Evolutionary conservation across 2,113 vertebrate genomes (phyloP), one percentile per base, ranked within the genome.

Genomic region (Thunnus maccoyii): DNA sequence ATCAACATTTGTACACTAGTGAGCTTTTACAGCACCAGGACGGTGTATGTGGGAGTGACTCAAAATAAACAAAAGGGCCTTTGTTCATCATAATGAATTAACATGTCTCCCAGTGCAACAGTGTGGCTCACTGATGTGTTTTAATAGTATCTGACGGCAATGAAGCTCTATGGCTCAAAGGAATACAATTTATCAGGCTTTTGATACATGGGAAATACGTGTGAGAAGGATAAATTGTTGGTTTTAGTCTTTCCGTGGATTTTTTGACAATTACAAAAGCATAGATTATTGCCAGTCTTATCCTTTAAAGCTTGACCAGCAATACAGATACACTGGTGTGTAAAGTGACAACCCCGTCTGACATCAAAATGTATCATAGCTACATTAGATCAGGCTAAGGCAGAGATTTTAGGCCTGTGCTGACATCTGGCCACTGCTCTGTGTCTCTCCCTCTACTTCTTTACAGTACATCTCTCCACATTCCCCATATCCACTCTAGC

Each of bases 401-500:
- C 15, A 57, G 16, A 60, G 32, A 25, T 46, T 58, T 36, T 5
- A 48, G 30, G 46, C 41, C 17, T n/a, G 16, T 13, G 27, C 41
- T 75, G 48, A 66, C 41, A 7, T 44, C 20, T 27, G 47, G 44
- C 50, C 60, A 51, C 7, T 32, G 47, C 54, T 67, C 18, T 12
- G 41, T 46, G 18, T 50, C 27, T 51, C 15, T 72, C 30, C 52
- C 11, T 61, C 25, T 15, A 4, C 44, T 57, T 78, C 6, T 76
- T 54, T 54, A 30, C 60, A 70, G 30, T 78, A 12, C 70, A 8
- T 50, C 17, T 58, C 48, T 79, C 62, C 52, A 63, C 16, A 30
- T 71, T 7, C 22, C 12, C 18, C 75, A 6, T 55, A 36, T 66
- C 55, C 20, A 2, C 48, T 73, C 52, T 11, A 30, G 66, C 51